phyloP scores from a whole-genome alignment of 2,797 vertebrate genomes.

The Lepilemur septentrionalis region DNA sequence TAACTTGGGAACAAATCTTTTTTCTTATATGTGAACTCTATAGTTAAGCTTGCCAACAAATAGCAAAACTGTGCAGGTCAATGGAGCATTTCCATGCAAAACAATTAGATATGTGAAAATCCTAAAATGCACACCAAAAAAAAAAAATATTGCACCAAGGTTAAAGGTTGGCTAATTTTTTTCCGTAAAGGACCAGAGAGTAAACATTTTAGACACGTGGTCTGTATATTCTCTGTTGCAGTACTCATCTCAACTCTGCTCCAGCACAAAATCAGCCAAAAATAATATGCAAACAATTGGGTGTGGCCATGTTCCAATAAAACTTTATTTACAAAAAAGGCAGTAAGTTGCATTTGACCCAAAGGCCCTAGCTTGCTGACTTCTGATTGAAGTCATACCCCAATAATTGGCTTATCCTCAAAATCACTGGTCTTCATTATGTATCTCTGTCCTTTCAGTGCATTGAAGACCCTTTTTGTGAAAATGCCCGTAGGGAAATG shows the following conservation, averaged over 20 bases:
- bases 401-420: not conserved
- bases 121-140: not conserved
- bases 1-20: not conserved
- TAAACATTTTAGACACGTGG: not conserved
- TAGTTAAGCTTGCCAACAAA: not conserved
- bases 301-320: not conserved
- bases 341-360: not conserved
- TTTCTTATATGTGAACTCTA: not conserved
- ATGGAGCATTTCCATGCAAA: not conserved
- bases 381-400: not conserved
- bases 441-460: not conserved
- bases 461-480: not conserved
- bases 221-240: not conserved
- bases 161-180: not conserved
- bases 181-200: not conserved
- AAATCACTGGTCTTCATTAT: not conserved
- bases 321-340: constrained; percentile 38
- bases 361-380: not conserved
- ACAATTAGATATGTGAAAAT: not conserved
- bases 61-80: not conserved
- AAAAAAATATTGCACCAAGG: not conserved
- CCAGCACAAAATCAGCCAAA: not conserved
- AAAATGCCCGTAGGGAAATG: not conserved
- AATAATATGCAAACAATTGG: not conserved
- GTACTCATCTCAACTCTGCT: not conserved